Percentiles rank a stretch among this genome's conserved stretches.
Evolutionary conservation across 2,797 vertebrate genomes (phyloP).

Genomic region (Echeneis naucrates): DNA sequence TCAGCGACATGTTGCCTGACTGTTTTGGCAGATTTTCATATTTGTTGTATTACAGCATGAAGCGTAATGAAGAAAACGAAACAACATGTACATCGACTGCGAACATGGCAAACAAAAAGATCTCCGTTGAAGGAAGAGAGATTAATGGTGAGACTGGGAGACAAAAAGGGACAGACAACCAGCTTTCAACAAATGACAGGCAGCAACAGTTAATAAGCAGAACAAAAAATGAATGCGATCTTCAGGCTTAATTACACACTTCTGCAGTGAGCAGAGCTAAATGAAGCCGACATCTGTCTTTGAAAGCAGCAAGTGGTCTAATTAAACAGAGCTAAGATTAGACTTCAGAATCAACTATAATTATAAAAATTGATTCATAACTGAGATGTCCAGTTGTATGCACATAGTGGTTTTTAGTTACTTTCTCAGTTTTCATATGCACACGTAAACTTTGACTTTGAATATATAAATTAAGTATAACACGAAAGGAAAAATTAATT

Average conservation of each 20-base stretch:
- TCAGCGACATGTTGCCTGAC: not conserved
- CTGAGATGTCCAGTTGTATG: not conserved
- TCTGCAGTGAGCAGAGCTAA: constrained; percentile 9
- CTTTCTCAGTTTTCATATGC: not conserved
- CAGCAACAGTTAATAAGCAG: constrained; percentile 46
- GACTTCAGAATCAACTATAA: not conserved
- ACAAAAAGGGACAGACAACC: constrained; percentile 23
- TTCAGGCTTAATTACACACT: constrained; percentile 56
- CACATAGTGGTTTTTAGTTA: not conserved
- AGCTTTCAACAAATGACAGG: constrained; percentile 36
- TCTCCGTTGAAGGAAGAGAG: not conserved
- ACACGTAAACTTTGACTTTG: not conserved
- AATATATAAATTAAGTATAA: not conserved
- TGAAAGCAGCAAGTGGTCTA: constrained; percentile 6
- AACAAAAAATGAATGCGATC: constrained; percentile 55
- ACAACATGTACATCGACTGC: not conserved
- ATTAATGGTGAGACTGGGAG: not conserved
- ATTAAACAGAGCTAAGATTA: constrained; percentile 9
- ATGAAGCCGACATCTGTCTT: constrained; percentile 47
- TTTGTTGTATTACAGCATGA: not conserved
- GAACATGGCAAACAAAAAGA: not conserved
- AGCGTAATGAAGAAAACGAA: not conserved
- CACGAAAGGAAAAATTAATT: not conserved
- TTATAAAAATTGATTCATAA: not conserved
- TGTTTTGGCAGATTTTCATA: not conserved